Evolutionary conservation across 2,797 vertebrate genomes (phyloP).

Genomic region (Onychomys arenicola): DNA sequence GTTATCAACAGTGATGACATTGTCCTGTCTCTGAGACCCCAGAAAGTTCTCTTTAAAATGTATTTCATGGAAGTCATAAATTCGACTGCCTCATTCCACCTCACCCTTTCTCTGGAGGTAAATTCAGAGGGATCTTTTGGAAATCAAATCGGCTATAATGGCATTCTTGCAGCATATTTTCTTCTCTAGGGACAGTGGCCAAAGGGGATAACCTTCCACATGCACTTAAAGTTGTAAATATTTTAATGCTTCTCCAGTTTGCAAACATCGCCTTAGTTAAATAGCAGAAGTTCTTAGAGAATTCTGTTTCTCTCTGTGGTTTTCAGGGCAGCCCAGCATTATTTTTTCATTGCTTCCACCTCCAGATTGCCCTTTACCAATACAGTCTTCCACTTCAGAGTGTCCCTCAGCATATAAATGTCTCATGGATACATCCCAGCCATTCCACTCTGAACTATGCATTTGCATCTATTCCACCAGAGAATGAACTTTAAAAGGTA

Average conservation of each 20-base stretch:
- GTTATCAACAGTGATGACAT: conserved; percentile 38
- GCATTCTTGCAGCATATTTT: conserved; percentile 1
- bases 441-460: neutral
- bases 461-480: neutral
- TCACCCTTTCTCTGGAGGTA: neutral
- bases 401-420: neutral
- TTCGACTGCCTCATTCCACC: neutral
- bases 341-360: conserved; percentile 66
- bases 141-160: neutral
- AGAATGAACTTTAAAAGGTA: neutral
- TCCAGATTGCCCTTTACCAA: conserved; percentile 27
- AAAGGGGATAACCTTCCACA: neutral
- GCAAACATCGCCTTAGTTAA: conserved; percentile 57
- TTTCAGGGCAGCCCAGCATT: conserved; percentile 58
- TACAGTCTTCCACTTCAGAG: neutral
- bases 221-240: conserved; percentile 65
- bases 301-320: conserved; percentile 44
- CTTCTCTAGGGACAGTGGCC: neutral
- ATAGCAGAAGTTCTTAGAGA: conserved; percentile 17
- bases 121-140: neutral
- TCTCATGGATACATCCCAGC: neutral
- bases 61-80: neutral
- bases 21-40: neutral
- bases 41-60: neutral
- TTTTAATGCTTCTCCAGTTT: conserved; percentile 62